phyloP scores from a whole-genome alignment of 2,797 vertebrate genomes.

The Tamandua tetradactyla region DNA sequence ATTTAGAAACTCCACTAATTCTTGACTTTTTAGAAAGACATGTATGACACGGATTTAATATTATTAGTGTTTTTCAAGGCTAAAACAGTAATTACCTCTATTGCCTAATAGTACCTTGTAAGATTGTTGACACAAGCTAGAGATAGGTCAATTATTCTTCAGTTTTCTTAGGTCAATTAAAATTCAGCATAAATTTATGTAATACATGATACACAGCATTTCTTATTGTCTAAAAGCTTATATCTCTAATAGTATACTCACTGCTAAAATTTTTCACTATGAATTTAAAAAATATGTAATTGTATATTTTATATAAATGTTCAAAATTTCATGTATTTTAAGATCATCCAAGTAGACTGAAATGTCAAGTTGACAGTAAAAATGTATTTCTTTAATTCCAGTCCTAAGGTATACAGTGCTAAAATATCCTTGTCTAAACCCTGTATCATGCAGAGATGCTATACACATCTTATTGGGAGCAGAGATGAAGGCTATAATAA shows the following conservation, averaged over 20 bases:
- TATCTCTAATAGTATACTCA: not conserved
- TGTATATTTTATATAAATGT: not conserved
- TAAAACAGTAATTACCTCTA: constrained; percentile 1
- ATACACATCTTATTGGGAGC: not conserved
- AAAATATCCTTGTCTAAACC: not conserved
- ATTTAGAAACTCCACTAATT: not conserved
- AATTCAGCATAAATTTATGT: not conserved
- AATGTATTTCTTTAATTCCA: not conserved
- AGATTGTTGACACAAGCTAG: constrained; percentile 6
- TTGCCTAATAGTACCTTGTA: not conserved
- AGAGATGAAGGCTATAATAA: not conserved
- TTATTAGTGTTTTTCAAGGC: constrained; percentile 54
- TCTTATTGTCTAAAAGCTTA: not conserved
- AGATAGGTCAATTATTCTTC: constrained; percentile 5
- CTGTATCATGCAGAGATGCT: not conserved
- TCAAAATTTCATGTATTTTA: not conserved
- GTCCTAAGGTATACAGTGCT: not conserved
- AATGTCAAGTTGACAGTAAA: not conserved
- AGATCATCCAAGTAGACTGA: not conserved
- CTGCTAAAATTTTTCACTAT: not conserved
- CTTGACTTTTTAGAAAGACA: not conserved
- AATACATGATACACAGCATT: not conserved
- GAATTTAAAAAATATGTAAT: not conserved
- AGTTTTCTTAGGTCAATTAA: constrained; percentile 36
- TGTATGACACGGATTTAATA: constrained; percentile 13